These are phyloP conservation scores for Eretmochelys imbricata DNA, from an alignment of 2,113 vertebrate genomes.

Conservation along the genomic window DNA sequence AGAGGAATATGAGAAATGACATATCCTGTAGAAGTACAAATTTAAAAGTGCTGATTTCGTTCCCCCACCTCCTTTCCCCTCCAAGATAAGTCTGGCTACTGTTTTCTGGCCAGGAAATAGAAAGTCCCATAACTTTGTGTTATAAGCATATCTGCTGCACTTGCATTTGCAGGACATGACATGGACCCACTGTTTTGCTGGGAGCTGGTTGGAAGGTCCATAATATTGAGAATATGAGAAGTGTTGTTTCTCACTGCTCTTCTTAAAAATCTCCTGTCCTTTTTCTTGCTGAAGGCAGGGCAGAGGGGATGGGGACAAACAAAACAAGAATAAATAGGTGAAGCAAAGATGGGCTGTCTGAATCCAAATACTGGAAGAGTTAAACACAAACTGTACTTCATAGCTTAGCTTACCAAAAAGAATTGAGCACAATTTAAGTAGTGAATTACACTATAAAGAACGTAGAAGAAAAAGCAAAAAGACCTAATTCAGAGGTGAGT, in stretches of 20 bases:
- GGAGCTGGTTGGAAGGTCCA: not conserved
- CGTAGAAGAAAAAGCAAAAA: accelerated
- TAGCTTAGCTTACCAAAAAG: not conserved
- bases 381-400: not conserved
- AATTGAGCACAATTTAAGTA: not conserved
- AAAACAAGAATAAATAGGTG: accelerated
- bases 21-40: not conserved
- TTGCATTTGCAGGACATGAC: not conserved
- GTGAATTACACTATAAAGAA: not conserved
- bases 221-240: not conserved
- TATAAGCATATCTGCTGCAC: not conserved
- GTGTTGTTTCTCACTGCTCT: not conserved
- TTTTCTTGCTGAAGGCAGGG: not conserved
- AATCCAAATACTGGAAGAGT: not conserved
- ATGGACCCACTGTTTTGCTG: not conserved
- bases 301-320: not conserved
- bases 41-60: not conserved
- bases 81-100: not conserved
- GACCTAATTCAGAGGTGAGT: not conserved
- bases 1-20: not conserved
- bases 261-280: not conserved
- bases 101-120: not conserved
- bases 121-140: not conserved
- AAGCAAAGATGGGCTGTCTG: not conserved
- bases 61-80: not conserved